Evolutionary conservation across 2,113 vertebrate genomes (phyloP), one percentile per base, ranked within the genome.

Genomic region (Fregetta grallaria): DNA sequence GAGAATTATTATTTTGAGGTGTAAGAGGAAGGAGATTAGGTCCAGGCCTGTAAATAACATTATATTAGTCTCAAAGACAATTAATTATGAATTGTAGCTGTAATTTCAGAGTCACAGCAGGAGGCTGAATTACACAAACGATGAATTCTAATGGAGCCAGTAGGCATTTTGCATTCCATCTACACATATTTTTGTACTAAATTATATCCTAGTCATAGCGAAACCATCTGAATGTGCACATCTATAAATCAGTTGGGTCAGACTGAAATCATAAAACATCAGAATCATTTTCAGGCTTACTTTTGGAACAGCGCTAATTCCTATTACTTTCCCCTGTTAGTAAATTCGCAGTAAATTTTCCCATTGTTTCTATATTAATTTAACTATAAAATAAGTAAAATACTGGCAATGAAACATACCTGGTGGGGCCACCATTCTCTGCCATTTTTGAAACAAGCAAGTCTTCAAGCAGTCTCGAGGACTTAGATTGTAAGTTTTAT

Each of bases 401-500:
- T 56, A 83, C 8, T 80, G 71, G 50, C 53, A 96, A 58, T 70
- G 38, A 96, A 95, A 81, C 75, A 83, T 99, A 99, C 99, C 99
- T 99, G 99, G 99, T 44, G 99, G 99, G 3, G 99, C 99, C 91
- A 99, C 99, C 99, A 99, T 99, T 96, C 99, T 98, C 98, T 99
- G 99, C 99, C 99, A 99, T 97, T 99, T 99, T 96, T 99, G 99
- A 98, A 99, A 99, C 83, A 99, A 98, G 97, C 99, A 99, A 93
- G 99, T 99, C 98, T 99, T 99, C 96, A 99, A 99, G 97, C 99
- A 99, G 98, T 99, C 99, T 88, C 99, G 98, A 26, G 99, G 99
- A 97, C 99, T 99, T 98, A 99, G 99, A 98, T 99, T 99, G 98
- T 99, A 99, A 38, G 99, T 99, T 99, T 99, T 99, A 97, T 99